Base-by-base conservation (phyloP, 2,797 vertebrate genomes). In the Sarcoramphus papa region DNA sequence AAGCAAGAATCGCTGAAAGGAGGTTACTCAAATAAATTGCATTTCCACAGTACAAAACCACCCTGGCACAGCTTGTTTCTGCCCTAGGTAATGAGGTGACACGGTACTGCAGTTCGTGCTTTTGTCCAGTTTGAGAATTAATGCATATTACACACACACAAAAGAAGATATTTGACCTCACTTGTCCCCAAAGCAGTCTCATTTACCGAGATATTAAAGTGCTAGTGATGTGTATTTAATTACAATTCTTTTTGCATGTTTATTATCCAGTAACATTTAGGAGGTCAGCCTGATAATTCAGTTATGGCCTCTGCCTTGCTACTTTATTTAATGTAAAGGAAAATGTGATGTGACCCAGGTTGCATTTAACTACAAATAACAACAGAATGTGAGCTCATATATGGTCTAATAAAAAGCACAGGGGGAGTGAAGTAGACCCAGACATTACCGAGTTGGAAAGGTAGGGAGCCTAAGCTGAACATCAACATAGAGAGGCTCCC, bases 211-310 rank as follows among this genome's bases (percentile, higher is more conserved):
- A 97, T 97, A 97, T 90, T 89, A 88, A 92, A 95, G 81, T 31
- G 82, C 91, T 94, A 75, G 56, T 86, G 96, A 90, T 96, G 96
- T 53, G 75, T 97, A 72, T 97, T 97, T 97, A 97, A 98, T 92
- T 92, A 95, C 96, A 94, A 88, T 76, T 95, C 94, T 90, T 96
- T 97, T 92, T 95, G 94, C 75, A 87, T 97, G 94, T 95, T 97
- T 91, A 92, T 97, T 96, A 97, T 86, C 86, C 22, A 54, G 88
- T 97, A 98, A 98, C 97, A 97, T 97, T 97, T 97, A 96, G 92
- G 95, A 97, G 96, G 90, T 96, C 91, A 95, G 84, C 68, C 92
- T 90, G 95, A 67, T 95, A 96, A 95, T 95, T 95, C 92, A 85
- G 88, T 93, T 94, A 91, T 41, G 67, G 92, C 41, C 82, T 92